phyloP scores from a whole-genome alignment of 2,888 invertebrate genomes.

The Thyatira batis region DNA sequence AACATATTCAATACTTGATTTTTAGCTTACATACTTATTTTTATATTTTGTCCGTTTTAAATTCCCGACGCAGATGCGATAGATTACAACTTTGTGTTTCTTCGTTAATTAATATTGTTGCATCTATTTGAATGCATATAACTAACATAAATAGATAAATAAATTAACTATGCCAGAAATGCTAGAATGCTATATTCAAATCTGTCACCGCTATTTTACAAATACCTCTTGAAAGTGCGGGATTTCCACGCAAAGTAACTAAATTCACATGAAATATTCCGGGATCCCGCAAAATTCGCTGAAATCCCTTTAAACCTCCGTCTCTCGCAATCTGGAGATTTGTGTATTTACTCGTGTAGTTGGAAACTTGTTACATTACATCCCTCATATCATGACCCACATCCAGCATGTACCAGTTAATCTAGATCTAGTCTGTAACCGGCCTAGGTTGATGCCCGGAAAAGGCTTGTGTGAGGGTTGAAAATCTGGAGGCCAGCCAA shows the following conservation, averaged over 20 bases:
- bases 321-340: neutral
- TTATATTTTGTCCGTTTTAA: too few relatives aligned
- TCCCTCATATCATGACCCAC: slow-evolving; percentile 20
- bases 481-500: slow-evolving; percentile 26
- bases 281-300: neutral
- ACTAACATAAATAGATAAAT: neutral
- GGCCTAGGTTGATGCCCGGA: slow-evolving; percentile 16
- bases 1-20: too few relatives aligned
- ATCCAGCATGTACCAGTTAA: slow-evolving; percentile 13
- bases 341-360: neutral
- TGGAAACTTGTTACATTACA: slow-evolving; percentile 1
- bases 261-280: neutral
- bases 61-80: too few relatives aligned
- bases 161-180: neutral
- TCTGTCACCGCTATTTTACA: neutral
- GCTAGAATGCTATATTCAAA: neutral
- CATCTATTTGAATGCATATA: neutral
- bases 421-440: slow-evolving; percentile 15
- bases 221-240: neutral
- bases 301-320: neutral
- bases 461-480: slow-evolving; percentile 16
- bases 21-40: too few relatives aligned
- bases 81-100: neutral
- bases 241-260: neutral
- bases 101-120: neutral